Evolutionary conservation across 2,113 vertebrate species (phyloP), one percentile per base, ranked within the genome.

Genomic region (Equus quagga): DNA sequence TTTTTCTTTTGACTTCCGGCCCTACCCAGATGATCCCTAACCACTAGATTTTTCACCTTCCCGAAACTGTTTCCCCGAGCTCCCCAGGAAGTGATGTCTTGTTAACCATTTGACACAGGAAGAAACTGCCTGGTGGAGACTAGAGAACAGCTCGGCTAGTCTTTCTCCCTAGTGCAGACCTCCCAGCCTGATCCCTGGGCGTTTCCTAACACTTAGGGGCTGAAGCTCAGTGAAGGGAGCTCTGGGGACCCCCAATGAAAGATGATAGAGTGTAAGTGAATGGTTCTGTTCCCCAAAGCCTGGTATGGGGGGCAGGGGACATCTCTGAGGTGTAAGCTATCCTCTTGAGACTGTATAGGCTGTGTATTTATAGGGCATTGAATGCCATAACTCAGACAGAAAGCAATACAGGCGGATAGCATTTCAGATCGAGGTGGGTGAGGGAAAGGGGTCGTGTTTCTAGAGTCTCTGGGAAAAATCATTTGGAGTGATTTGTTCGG

Each of bases 371-470:
- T 75, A n/a, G 9, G 95, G 69, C 41, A 33, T 24, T 12, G 19
- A 76, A 76, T 86, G 67, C 91, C 33, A 0, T 88, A 79, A 79
- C 69, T 90, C 91, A 65, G 72, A 36, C 62, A 2, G 91, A 85
- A 97, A 85, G 73, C 82, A 36, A 0, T 76, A 60, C 81, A 64
- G 81, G 62, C 73, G 41, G 93, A 86, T 93, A 94, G 91, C 91
- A 1, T 96, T 96, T 97, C 97, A 94, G 91, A 80, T 90, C 0
- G 4, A 82, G 88, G 83, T 84, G 75, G 79, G 75, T 65, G 73
- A 87, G 56, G 89, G 75, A 23, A 76, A 73, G 17, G 73, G 93
- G 86, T 97, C 13, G 2, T 79, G 80, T 98, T 97, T 88, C 97
- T 58, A 14, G 87, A 84, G 69, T 90, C 94, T 36, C 86, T 73